Evolutionary conservation across 2,888 invertebrate genomes (phyloP).

Genomic region (Dynastes maya): DNA sequence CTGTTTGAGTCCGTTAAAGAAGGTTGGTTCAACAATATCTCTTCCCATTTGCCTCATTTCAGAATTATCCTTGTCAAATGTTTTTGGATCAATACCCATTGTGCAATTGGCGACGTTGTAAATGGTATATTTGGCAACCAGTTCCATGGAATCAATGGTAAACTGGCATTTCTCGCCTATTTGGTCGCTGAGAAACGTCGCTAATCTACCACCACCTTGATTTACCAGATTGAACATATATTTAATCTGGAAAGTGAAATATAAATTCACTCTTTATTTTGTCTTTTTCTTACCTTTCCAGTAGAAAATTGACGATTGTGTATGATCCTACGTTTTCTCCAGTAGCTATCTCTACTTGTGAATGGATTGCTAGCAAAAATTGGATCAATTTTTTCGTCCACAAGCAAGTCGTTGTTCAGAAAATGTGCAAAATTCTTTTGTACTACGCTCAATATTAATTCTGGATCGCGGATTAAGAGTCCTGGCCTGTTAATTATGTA

Average conservation of each 20-base stretch:
- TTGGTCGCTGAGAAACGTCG: constrained; percentile 63
- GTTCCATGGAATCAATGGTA: constrained; percentile 66
- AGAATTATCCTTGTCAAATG: constrained; percentile 61
- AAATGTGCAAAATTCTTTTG: constrained; percentile 61
- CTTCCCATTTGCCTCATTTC: constrained; percentile 62
- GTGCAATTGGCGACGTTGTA: constrained; percentile 68
- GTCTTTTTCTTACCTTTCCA: constrained; percentile 1
- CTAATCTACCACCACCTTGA: constrained; percentile 67
- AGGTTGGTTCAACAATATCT: constrained; percentile 61
- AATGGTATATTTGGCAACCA: constrained; percentile 65
- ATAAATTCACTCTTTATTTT: not conserved
- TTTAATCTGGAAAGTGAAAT: constrained; percentile 61
- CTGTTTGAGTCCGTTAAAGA: constrained; percentile 27
- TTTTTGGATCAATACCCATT: constrained; percentile 65
- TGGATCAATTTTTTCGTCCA: constrained; percentile 66
- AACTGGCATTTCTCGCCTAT: constrained; percentile 57
- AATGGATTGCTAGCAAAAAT: constrained; percentile 69
- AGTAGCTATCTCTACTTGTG: constrained; percentile 66
- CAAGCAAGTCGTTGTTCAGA: constrained; percentile 60
- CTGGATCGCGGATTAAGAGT: constrained; percentile 57
- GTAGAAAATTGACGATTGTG: constrained; percentile 55
- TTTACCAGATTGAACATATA: constrained; percentile 69
- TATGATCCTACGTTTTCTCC: constrained; percentile 70
- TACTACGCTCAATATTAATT: constrained; percentile 57
- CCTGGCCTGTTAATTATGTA: constrained; percentile 58